A percentile compares a stretch with the other conserved stretches of the same genome.
Conservation (phyloP, 2,797 vertebrate genomes). For the Calcarius lapponicus region DNA sequence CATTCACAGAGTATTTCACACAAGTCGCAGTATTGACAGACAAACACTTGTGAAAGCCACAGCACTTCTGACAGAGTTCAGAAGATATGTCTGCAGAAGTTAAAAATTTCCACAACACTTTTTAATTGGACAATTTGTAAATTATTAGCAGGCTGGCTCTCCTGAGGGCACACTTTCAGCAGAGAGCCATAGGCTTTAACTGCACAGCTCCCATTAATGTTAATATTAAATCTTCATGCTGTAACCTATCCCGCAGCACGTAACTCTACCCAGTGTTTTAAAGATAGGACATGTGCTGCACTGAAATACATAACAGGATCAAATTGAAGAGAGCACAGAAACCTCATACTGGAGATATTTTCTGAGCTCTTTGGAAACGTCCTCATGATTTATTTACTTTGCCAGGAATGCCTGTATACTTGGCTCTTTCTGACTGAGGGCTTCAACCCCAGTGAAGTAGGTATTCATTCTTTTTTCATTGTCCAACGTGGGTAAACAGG, state of each 20-base stretch:
- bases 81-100: neutral
- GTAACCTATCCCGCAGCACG: constrained; percentile 22
- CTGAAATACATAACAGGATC: neutral
- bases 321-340: neutral
- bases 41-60: neutral
- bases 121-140: neutral
- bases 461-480: neutral
- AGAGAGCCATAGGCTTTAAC: neutral
- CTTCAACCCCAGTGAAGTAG: neutral
- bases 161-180: neutral
- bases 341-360: neutral
- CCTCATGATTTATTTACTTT: constrained; percentile 34
- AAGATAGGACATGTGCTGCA: constrained; percentile 44
- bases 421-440: neutral
- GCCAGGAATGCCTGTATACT: neutral
- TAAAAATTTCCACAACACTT: neutral
- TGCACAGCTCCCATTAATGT: neutral
- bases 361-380: neutral
- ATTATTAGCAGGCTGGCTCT: neutral
- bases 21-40: neutral
- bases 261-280: constrained; percentile 54
- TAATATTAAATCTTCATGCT: constrained; percentile 16
- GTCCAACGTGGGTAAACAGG: neutral
- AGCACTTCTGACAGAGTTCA: neutral
- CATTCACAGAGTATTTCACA: neutral